Evolutionary conservation across 2,113 vertebrate species (phyloP).

Genomic region (Syrmaticus mikado): DNA sequence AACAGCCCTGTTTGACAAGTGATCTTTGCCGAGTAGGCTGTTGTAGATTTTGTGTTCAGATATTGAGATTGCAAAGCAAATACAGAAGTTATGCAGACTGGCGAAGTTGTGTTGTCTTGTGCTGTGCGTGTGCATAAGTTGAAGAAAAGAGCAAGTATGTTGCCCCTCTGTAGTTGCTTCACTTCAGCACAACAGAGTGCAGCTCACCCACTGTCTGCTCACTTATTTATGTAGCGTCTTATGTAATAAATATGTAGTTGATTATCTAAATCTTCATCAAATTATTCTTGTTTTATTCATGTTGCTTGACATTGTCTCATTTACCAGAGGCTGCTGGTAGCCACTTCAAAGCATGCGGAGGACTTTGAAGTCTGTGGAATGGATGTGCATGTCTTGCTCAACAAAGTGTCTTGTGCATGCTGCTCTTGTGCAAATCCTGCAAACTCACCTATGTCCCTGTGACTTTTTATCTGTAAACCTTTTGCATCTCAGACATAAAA

Average conservation of each 20-base stretch:
- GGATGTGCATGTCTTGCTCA: background rate
- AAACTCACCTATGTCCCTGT: background rate
- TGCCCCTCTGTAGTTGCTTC: background rate
- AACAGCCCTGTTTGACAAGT: background rate
- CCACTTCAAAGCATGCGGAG: conserved; percentile 22
- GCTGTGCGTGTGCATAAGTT: background rate
- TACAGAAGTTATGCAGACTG: background rate
- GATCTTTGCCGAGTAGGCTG: background rate
- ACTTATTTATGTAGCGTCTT: conserved; percentile 15
- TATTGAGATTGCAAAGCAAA: background rate
- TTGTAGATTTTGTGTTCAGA: background rate
- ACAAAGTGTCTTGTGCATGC: background rate
- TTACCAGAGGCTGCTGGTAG: background rate
- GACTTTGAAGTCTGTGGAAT: background rate
- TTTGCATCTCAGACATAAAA: background rate
- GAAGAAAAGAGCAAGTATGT: background rate
- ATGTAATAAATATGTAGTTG: conserved; percentile 22
- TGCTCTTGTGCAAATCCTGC: background rate
- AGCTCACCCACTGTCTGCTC: background rate
- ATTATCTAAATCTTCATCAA: conserved; percentile 39
- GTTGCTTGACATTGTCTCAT: conserved; percentile 6
- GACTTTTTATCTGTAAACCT: background rate
- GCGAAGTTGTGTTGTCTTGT: background rate
- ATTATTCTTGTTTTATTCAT: conserved; percentile 31
- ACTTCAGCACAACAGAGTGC: background rate